A percentile compares a stretch with the other conserved stretches of the same genome.
Conservation (phyloP, 2,113 vertebrate genomes). For the Brachyhypopomus gauderio region DNA sequence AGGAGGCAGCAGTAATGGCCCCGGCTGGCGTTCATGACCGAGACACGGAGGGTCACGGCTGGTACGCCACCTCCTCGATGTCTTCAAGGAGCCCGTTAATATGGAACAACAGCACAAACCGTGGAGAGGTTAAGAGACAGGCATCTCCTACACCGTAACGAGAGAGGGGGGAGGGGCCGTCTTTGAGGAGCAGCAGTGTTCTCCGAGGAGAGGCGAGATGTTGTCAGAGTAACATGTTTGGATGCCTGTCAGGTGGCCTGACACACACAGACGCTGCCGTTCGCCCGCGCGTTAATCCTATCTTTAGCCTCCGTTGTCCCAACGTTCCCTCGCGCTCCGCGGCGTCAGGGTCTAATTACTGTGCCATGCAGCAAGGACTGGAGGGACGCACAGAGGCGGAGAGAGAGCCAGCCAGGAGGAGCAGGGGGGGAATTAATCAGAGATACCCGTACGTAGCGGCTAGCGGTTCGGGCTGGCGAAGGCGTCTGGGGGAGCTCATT, state of each 20-base stretch:
- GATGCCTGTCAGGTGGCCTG: slow-evolving; percentile 77
- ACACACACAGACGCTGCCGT: slow-evolving; percentile 76
- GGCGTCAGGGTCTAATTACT: slow-evolving; percentile 57
- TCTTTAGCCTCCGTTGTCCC: slow-evolving; percentile 72
- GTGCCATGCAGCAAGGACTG: background rate
- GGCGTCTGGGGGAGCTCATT: slow-evolving; percentile 76
- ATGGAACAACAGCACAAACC: background rate
- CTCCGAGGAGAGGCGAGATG: slow-evolving; percentile 62
- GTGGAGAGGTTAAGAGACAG: slow-evolving; percentile 75
- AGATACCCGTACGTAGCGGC: slow-evolving; percentile 71
- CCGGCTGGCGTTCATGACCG: too few species aligned
- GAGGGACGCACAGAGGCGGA: slow-evolving; percentile 53
- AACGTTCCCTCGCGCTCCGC: background rate
- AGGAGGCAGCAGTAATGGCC: too few species aligned
- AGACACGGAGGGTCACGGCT: too few species aligned
- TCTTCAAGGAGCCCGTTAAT: background rate
- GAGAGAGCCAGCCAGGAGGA: slow-evolving; percentile 47
- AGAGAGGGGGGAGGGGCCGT: slow-evolving; percentile 70
- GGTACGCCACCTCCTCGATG: background rate
- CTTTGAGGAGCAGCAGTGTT: slow-evolving; percentile 63
- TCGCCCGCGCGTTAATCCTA: slow-evolving; percentile 75
- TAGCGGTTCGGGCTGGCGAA: slow-evolving; percentile 51
- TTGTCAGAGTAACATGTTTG: slow-evolving; percentile 84
- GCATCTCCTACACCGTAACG: slow-evolving; percentile 72
- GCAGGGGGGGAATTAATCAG: slow-evolving; percentile 69